Base-by-base conservation (phyloP, 2,888 invertebrate genomes). In the Laspeyria flexula region DNA sequence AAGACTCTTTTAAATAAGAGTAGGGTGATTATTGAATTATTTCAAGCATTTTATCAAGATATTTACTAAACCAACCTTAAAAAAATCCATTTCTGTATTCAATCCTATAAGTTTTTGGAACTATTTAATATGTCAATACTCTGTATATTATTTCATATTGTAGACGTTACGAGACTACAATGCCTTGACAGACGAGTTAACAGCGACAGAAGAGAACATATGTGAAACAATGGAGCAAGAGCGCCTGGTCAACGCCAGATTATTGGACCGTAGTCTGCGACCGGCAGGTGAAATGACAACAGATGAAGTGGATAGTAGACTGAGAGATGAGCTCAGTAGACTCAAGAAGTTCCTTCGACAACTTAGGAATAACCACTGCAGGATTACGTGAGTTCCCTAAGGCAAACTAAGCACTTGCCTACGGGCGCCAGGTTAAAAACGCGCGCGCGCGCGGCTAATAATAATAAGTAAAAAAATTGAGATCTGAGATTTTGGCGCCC, bases 81-180 rank as follows among this genome's bases (percentile, higher is more conserved):
- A n/a, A n/a, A n/a, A n/a, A n/a, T n/a, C n/a, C n/a, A n/a, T n/a
- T n/a, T n/a, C n/a, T n/a, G n/a, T n/a, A n/a, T n/a, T n/a, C n/a
- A n/a, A n/a, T n/a, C n/a, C n/a, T n/a, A n/a, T n/a, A n/a, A n/a
- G n/a, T n/a, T n/a, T n/a, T n/a, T n/a, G n/a, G n/a, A n/a, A n/a
- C n/a, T n/a, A n/a, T n/a, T n/a, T n/a, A n/a, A n/a, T n/a, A n/a
- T n/a, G n/a, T n/a, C n/a, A 21, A 21, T 21, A 12, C 31, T 12
- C 25, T 12, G 3, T 5, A 25, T 7, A 2, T 12, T 10, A 11
- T 7, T 31, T 31, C 23, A 13, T 37, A 18, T 30, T 30, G 23
- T 33, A 96, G 94, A 93, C 94, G 71, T 79, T 93, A 44, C 92
- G 93, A 63, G 97, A 97, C 84, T 95, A 96, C 88, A 94, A 94